Base-by-base conservation (phyloP, 2,113 vertebrate species). In the Sturnira hondurensis region DNA sequence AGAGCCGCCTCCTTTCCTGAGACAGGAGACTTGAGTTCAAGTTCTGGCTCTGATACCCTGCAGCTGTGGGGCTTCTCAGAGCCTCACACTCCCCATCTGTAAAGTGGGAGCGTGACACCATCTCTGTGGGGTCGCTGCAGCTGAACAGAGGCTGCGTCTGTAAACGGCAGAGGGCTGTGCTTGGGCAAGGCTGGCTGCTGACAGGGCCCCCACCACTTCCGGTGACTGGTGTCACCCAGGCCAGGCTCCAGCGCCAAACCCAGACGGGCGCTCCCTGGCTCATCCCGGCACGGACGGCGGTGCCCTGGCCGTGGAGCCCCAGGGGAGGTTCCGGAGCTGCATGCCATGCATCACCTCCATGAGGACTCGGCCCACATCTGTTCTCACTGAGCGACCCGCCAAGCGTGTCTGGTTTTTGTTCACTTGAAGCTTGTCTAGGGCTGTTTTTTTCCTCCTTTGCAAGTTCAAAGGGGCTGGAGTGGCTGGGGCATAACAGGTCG, bases 381-480 rank as follows among this genome's bases (percentile, higher is more conserved):
- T 98, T 98, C 98, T 98, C 97, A 97, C 97, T 98, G 98, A 98
- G 93, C 96, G 95, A 92, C 94, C 97, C 95, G 96, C 96, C 98
- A 92, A 92, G 96, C 96, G 98, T 96, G 95, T 98, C 98, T 98
- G 98, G 97, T 96, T 98, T 98, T 97, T 97, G 97, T 98, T 98
- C 97, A 95, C 97, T 98, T 97, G 97, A 98, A 98, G 96, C 98
- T 98, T 98, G 98, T 98, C 97, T 91, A 80, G 73, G 12, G 93
- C 61, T n/a, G 58, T 58, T 96, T 31, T 43, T 61, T 11, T 38
- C 11, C 28, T 11, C 31, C 43, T 68, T 52, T 98, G 95, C 97
- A 98, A 98, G 97, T 98, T 98, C 98, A 98, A 99, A 98, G 97
- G 97, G 97, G 96, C 98, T 97, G 97, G 98, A 98, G 97, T 96